Evolutionary conservation across 2,113 vertebrate species (phyloP).

Genomic region (Varanus komodoensis): DNA sequence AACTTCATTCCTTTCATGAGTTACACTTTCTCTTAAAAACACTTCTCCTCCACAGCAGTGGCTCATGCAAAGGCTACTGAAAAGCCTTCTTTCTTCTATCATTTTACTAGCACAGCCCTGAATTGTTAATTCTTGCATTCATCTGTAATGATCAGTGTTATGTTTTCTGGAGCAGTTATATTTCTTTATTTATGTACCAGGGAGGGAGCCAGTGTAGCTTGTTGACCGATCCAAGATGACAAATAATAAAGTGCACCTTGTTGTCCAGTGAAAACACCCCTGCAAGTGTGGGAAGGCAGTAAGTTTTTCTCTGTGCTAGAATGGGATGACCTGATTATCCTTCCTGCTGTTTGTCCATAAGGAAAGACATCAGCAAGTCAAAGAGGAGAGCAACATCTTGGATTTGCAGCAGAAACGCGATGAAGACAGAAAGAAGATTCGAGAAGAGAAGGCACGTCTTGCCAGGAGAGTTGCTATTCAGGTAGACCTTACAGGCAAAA

Average conservation of each 20-base stretch:
- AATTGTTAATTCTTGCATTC: not conserved
- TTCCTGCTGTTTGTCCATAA: conserved; percentile 46
- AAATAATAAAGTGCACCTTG: conserved; percentile 1
- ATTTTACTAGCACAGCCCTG: not conserved
- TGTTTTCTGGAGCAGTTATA: conserved; percentile 46
- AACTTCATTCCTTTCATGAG: not conserved
- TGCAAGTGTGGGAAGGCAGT: not conserved
- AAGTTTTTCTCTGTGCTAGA: not conserved
- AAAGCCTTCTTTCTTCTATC: not conserved
- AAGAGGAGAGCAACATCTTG: conserved; percentile 69
- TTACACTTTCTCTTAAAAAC: not conserved
- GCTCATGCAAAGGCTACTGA: not conserved
- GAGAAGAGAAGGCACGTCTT: conserved; percentile 90
- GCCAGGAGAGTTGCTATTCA: conserved; percentile 87
- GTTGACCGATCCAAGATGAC: conserved; percentile 38
- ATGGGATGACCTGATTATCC: not conserved
- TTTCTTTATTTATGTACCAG: conserved; percentile 58
- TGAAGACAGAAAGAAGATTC: conserved; percentile 82
- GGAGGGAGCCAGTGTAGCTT: conserved; percentile 8
- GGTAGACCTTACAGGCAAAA: conserved; percentile 67
- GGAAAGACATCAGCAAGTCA: conserved; percentile 80
- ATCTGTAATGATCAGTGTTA: not conserved
- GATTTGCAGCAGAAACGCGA: conserved; percentile 78
- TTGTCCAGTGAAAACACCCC: conserved; percentile 13
- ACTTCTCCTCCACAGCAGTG: too few species aligned